phyloP scores from a whole-genome alignment of 53 echinoderm and acorn worm species.

The Holothuria scabra region DNA sequence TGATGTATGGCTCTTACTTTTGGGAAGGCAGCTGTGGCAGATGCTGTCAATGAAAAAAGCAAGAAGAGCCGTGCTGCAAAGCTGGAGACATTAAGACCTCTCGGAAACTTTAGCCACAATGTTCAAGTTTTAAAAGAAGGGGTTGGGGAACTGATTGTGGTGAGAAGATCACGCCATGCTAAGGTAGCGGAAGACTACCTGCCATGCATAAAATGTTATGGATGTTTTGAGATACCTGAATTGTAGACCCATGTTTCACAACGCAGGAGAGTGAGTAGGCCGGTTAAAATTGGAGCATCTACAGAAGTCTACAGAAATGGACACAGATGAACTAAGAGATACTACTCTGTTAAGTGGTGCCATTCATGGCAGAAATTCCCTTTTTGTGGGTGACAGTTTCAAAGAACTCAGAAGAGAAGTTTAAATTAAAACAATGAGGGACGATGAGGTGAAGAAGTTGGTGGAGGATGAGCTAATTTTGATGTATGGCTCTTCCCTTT shows the following conservation, averaged over 20 bases:
- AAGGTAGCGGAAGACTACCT: conserved; percentile 17
- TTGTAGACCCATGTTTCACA: conserved; percentile 4
- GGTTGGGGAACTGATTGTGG: conserved; percentile 6
- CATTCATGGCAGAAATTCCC: background rate
- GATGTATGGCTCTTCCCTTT: background rate
- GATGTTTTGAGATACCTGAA: background rate
- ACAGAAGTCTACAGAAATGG: background rate
- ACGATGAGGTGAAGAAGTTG: background rate
- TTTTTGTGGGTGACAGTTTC: conserved; percentile 2
- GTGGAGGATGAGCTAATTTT: background rate
- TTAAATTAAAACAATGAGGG: background rate
- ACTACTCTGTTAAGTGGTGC: conserved; percentile 16
- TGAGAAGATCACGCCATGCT: background rate
- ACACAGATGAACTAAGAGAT: background rate
- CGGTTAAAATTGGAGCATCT: background rate
- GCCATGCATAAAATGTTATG: conserved; percentile 7
- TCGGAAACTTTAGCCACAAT: conserved; percentile 28
- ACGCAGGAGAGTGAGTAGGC: background rate
- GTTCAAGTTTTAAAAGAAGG: background rate
- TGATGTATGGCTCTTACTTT: background rate
- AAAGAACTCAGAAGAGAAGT: background rate
- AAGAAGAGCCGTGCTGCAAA: too few species aligned
- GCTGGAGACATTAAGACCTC: background rate
- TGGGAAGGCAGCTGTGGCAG: too few species aligned
- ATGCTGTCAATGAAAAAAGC: too few species aligned